Evolutionary conservation across 2,113 vertebrate species (phyloP), one percentile per base, ranked within the genome.

Genomic region (Piaya cayana): DNA sequence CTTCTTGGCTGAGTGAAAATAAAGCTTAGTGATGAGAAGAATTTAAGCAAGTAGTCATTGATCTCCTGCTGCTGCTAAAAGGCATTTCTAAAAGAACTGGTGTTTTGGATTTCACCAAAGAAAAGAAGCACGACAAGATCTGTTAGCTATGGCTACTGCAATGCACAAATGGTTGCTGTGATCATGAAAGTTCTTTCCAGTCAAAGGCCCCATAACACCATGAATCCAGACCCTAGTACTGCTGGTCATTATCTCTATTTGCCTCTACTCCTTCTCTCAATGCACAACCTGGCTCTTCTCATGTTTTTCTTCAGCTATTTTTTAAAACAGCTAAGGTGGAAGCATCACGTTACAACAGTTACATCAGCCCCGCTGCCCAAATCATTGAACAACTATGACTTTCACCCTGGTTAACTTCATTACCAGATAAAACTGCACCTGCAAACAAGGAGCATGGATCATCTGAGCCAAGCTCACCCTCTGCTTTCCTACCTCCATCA

Each of bases 401-500:
- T 77, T 56, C 34, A 32, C 36, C 47, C 50, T 36, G 0, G 0
- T 9, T 9, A 79, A 45, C 29, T 65, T 63, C 36, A 45, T 76
- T 68, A 90, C 63, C 90, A 63, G 60, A 18, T 20, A 85, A 92
- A 90, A 92, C 47, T 8, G 12, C 43, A 45, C 64, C 64, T 14
- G 60, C 74, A 83, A 79, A 75, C 18, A 32, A 59, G 56, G 69
- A 45, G 4, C 6, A 1, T 3, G 60, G 56, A 26, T 82, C 65
- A 78, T 25, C 43, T 3, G 30, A 93, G 80, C 65, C 71, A 70
- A 78, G 36, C 77, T 76, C 75, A 90, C 67, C 71, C 93, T 90
- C 85, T 92, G 78, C 82, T 63, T 34, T 85, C 67, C 85, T 79
- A 69, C 81, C 81, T 92, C 84, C 74, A 91, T 30, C 43, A 68